Percentiles rank a stretch among this genome's conserved stretches.
These are phyloP conservation scores for Myrmophylax atrothorax DNA, from an alignment of 2,113 vertebrate genomes.

Conservation along the genomic window DNA sequence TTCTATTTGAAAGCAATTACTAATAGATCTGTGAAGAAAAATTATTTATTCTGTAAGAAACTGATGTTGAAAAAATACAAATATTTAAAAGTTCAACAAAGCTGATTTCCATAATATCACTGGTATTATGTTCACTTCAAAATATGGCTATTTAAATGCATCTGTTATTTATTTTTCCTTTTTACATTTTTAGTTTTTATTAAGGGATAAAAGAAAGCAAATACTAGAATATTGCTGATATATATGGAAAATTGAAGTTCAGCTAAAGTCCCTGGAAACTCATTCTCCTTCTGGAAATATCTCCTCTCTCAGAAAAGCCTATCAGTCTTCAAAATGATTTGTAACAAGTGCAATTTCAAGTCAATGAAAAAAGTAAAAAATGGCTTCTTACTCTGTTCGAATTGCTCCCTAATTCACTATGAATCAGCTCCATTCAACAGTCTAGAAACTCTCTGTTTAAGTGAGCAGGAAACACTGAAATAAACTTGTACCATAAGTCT, in stretches of 20 bases:
- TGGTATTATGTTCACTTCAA: not conserved
- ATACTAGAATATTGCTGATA: not conserved
- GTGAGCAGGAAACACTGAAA: not conserved
- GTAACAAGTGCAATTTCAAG: not conserved
- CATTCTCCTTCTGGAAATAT: not conserved
- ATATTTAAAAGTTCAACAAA: not conserved
- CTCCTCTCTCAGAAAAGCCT: not conserved
- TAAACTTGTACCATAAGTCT: not conserved
- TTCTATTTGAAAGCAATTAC: not conserved
- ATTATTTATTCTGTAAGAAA: not conserved
- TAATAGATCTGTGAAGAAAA: not conserved
- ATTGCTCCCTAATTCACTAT: conserved; percentile 17
- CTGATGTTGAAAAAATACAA: not conserved
- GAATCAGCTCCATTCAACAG: conserved; percentile 3
- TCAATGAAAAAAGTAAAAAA: not conserved
- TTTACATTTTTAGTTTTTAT: not conserved
- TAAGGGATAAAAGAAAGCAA: not conserved
- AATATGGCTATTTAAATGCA: not conserved
- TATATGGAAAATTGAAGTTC: not conserved
- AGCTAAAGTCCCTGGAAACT: not conserved
- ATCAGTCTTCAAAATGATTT: not conserved
- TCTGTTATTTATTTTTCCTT: not conserved
- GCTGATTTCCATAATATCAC: not conserved
- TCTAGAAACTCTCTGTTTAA: not conserved
- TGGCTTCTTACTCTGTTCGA: not conserved